Base-by-base conservation (phyloP, 1,140 invertebrate genomes). In the Coelopa frigida region DNA sequence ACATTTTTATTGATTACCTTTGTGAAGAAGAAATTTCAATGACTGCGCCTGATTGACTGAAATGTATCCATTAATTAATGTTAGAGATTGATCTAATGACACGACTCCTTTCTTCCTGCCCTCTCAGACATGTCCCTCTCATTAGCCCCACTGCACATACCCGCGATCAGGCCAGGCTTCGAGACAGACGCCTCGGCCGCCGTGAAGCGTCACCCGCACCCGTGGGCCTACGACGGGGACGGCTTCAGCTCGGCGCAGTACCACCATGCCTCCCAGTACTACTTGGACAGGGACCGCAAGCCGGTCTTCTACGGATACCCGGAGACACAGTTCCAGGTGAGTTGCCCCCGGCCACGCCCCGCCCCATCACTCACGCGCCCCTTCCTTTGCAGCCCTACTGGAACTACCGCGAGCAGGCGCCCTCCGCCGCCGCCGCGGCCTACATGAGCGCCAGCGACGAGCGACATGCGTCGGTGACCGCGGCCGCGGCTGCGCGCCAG, bases 141-240 rank as follows among this genome's bases (percentile, higher is more conserved):
- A 57, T 54, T 66, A 64, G 61, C 58, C 53, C 67, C 67, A 55
- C 55, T 70, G 47, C 66, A 69, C 52, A 69, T 70, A 60, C 67
- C 67, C 51, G 64, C 66, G 31, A 69, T 69, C 53, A 52, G 67
- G 54, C 59, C 67, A 17, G 59, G 64, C 26, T 70, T 69, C 36
- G 67, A 70, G 38, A 46, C 65, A 38, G 66, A 70, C 49, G 54
- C 66, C 24, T 56, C 64, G 50, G 57, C 59, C 32, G 58, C 62
- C 20, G 63, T 70, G 15, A 69, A 67, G 46, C 53, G 67, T 51
- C 67, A 69, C 48, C 50, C 66, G 49, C 61, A 66, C 49, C 67
- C 60, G 38, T 70, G 67, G 67, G 53, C 59, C 21, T 70, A 69
- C 44, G 58, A 63, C 38, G 57, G 61, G 3, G 60, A 66, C 38